Evolutionary conservation across 2,797 vertebrate genomes (phyloP).

Genomic region (Labroides dimidiatus): DNA sequence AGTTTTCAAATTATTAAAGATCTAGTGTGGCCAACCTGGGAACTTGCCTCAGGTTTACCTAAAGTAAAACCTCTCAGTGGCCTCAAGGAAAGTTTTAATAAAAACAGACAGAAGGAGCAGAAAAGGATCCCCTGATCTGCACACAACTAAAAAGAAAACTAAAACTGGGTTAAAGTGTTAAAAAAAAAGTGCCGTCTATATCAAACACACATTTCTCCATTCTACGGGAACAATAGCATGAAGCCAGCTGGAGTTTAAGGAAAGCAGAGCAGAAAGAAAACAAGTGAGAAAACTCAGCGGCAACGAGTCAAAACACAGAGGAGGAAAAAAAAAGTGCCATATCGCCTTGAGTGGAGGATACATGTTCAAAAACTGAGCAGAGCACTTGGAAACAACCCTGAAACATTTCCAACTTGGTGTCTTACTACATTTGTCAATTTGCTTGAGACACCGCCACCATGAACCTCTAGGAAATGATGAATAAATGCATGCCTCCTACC

Average conservation of each 20-base stretch:
- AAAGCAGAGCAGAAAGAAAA: constrained; percentile 26
- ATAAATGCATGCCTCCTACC: constrained; percentile 56
- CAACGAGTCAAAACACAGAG: constrained; percentile 10
- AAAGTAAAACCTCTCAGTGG: constrained; percentile 39
- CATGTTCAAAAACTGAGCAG: constrained; percentile 29
- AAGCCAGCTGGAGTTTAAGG: constrained; percentile 47
- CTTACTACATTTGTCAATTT: constrained; percentile 38
- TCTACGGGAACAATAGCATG: constrained; percentile 34
- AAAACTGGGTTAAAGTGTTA: constrained; percentile 6
- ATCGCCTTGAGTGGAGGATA: constrained; percentile 32
- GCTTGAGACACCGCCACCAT: constrained; percentile 17
- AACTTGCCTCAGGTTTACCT: constrained; percentile 39
- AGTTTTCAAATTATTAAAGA: too few relatives aligned
- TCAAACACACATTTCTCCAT: constrained; percentile 51
- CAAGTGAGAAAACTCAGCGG: not conserved
- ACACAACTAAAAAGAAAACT: constrained; percentile 34
- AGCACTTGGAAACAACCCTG: constrained; percentile 23
- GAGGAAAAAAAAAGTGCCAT: not conserved
- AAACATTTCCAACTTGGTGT: constrained; percentile 34
- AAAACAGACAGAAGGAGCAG: constrained; percentile 30
- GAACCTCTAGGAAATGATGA: constrained; percentile 59
- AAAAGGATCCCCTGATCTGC: constrained; percentile 22
- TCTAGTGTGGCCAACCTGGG: not conserved
- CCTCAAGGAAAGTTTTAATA: constrained; percentile 35
- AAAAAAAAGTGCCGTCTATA: constrained; percentile 29